Base-by-base conservation (phyloP, 2,113 vertebrate genomes). In the Hippopotamus amphibius region DNA sequence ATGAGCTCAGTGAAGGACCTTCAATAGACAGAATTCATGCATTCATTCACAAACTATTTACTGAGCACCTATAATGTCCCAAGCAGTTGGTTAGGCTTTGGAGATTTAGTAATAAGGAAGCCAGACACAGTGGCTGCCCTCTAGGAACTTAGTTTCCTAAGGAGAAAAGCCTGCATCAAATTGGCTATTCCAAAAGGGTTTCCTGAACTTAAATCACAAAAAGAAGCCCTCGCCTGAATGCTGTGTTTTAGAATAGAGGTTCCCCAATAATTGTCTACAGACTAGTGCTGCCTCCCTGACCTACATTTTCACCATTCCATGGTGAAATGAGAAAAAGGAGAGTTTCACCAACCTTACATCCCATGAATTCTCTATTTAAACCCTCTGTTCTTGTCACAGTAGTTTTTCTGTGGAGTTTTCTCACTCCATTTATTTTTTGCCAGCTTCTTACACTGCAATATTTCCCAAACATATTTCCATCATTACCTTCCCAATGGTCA, bases 231-330 rank as follows among this genome's bases (percentile, higher is more conserved):
- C 3, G 2, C 46, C 46, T 41, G 63, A 68, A 26, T 30, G 46
- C 21, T 72, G 1, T 68, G 43, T 63, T 46, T 66, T 83, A 46
- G 46, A 22, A 26, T 5, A 14, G 16, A 88, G 4, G 3, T 6
- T 66, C 30, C 2, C 22, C 19, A 6, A 7, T 8, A 59, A n/a
- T 14, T 24, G 37, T 57, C 53, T 15, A 17, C 3, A 48, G 10
- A 37, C 12, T 63, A 8, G 5, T 7, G 22, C 13, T 53, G 2
- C 33, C 59, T 68, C 16, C 0, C 2, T 11, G 33, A 9, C 7
- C 13, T 3, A 11, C 1, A 30, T 3, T 8, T 30, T 14, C 15
- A 57, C 14, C 33, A 37, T 0, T 65, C 13, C 1, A 10, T 7
- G 41, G 24, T 7, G 53, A 22, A 71, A 69, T 6, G 21, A 81